Evolutionary conservation across 2,888 invertebrate genomes (phyloP).

Genomic region (Cetonia aurata): DNA sequence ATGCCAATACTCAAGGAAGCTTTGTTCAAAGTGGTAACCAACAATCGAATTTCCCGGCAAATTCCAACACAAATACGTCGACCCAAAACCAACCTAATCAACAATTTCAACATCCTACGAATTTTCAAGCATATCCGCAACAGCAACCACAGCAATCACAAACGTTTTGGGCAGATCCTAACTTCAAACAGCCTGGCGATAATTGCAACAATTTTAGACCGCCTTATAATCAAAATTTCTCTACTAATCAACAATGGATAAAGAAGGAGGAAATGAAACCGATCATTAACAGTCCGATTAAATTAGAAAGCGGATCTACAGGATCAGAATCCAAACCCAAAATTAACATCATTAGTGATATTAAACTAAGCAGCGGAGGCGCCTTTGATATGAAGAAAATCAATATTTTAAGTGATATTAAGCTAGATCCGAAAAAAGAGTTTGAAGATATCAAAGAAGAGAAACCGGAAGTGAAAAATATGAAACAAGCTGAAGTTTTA

Average conservation of each 20-base stretch:
- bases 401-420: constrained; percentile 65
- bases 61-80: constrained; percentile 27
- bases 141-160: constrained; percentile 38
- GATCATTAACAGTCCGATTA: constrained; percentile 54
- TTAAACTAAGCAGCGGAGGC: constrained; percentile 62
- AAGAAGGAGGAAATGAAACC: constrained; percentile 60
- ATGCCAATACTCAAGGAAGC: constrained; percentile 2
- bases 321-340: constrained; percentile 63
- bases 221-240: constrained; percentile 56
- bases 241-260: constrained; percentile 59
- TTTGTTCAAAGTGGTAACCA: constrained; percentile 8
- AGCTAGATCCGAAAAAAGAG: constrained; percentile 63
- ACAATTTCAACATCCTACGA: constrained; percentile 42
- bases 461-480: constrained; percentile 52
- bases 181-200: constrained; percentile 50
- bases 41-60: constrained; percentile 31
- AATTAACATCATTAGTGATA: constrained; percentile 66
- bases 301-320: constrained; percentile 57
- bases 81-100: constrained; percentile 44
- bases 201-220: constrained; percentile 57
- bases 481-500: constrained; percentile 47
- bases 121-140: constrained; percentile 45
- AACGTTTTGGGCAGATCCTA: constrained; percentile 49
- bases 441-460: constrained; percentile 67
- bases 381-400: constrained; percentile 59